Percentiles rank a stretch among this genome's conserved stretches.
Conservation (phyloP, 1,140 invertebrate genomes). For the Diuraphis noxia region DNA sequence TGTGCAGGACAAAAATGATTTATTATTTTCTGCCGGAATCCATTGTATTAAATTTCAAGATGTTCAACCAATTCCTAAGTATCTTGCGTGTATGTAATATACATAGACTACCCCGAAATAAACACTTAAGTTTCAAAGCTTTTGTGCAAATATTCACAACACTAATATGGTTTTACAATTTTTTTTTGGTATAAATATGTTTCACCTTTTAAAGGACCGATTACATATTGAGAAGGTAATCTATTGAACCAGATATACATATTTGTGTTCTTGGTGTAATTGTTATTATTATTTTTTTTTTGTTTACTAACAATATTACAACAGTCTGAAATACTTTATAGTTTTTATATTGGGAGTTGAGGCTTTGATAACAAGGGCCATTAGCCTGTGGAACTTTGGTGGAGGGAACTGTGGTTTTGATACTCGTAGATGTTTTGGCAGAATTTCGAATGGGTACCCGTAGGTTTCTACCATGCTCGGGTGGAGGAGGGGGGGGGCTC, state of each 20-base stretch:
- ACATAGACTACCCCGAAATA: neutral
- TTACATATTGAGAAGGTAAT: neutral
- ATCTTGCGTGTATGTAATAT: neutral
- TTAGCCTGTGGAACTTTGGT: no score
- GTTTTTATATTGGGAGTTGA: no score
- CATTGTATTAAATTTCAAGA: constrained; percentile 28
- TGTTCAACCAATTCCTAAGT: neutral
- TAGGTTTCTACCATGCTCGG: no score
- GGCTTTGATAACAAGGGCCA: no score
- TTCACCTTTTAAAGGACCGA: neutral
- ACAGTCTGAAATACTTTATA: neutral
- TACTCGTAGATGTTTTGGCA: no score
- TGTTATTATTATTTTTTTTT: no score
- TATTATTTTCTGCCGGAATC: neutral
- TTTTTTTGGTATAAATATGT: neutral
- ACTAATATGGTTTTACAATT: neutral
- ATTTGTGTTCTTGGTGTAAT: neutral
- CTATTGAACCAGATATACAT: neutral
- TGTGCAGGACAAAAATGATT: neutral
- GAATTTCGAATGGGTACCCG: no score
- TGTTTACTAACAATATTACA: neutral
- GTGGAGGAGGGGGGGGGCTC: no score
- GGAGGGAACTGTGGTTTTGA: no score
- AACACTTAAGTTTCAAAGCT: neutral
- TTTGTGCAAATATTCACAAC: neutral